A percentile compares a stretch with the other conserved stretches of the same genome.
Conservation (phyloP, 1,140 invertebrate species). For the Acyrthosiphon pisum region DNA sequence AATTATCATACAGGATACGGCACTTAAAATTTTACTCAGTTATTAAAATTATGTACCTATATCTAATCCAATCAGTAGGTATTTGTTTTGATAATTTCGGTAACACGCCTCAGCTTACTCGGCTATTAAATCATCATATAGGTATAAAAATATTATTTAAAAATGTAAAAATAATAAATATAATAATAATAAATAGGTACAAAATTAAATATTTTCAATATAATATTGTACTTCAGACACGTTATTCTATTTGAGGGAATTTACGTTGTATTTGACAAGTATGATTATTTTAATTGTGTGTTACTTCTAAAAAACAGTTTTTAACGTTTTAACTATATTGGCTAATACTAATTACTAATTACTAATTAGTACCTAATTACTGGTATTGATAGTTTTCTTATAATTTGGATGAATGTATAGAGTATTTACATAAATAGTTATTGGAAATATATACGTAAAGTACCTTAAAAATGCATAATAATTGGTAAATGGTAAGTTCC, state of each 20-base stretch:
- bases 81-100: not conserved
- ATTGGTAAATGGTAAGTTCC: no score
- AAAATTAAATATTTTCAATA: not conserved
- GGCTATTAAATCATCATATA: not conserved
- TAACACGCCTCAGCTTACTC: not conserved
- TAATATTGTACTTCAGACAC: not conserved
- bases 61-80: not conserved
- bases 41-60: not conserved
- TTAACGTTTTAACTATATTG: not conserved
- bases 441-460: not conserved
- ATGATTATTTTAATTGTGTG: not conserved
- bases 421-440: not conserved
- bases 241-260: not conserved
- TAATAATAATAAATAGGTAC: no score
- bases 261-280: not conserved
- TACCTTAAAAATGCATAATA: no score
- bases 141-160: not conserved
- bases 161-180: slow-evolving; percentile 9
- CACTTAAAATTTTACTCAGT: not conserved
- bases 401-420: not conserved
- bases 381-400: not conserved
- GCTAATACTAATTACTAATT: not conserved
- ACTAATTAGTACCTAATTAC: not conserved
- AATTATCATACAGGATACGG: not conserved
- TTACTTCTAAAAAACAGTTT: not conserved